Evolutionary conservation across 2,888 invertebrate genomes (phyloP), one percentile per base, ranked within the genome.

Genomic region (Allygus modestus): DNA sequence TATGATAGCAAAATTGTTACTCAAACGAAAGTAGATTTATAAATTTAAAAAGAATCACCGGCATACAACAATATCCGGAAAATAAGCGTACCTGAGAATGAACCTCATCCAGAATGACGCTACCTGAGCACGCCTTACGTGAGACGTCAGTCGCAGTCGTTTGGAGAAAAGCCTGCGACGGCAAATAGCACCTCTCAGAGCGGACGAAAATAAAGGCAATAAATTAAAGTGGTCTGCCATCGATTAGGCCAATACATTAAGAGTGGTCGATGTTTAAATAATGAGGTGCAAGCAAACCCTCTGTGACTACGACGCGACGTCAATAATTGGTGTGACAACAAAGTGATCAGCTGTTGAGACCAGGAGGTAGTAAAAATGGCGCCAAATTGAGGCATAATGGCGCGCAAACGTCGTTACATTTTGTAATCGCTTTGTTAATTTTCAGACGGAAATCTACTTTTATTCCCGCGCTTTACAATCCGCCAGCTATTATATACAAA

Each of bases 321-420:
- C 58, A 23, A 65, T 65, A 65, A 65, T 28, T 31, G 65, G 28
- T 17, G 15, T 2, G 15, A 65, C 26, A 46, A 46, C 46, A 9
- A 7, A 46, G 65, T 20, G 65, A 23, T 23, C 58, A 58, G 58
- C 51, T 51, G 65, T 28, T 65, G 23, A 23, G 23, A 20, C 31
- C 26, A 17, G 28, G 28, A 0, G 28, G 65, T n/a, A 31, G 65
- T 65, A 31, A 65, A 65, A 65, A 28, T 31, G 65, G 65, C 65
- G 65, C 28, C 28, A 65, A 65, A 65, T 31, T 65, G 65, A 2
- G 31, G 17, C 28, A 65, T 65, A 65, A 65, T 65, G 28, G 65
- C 65, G 28, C 58, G 28, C 20, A 65, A 65, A 65, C 65, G 54
- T 65, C 65, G 65, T 65, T 65, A 65, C 15, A 17, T 65, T 65